These are phyloP conservation scores for Tauraco hartlaubi DNA, from an alignment of 2,797 vertebrate species.

Conservation along the genomic window DNA sequence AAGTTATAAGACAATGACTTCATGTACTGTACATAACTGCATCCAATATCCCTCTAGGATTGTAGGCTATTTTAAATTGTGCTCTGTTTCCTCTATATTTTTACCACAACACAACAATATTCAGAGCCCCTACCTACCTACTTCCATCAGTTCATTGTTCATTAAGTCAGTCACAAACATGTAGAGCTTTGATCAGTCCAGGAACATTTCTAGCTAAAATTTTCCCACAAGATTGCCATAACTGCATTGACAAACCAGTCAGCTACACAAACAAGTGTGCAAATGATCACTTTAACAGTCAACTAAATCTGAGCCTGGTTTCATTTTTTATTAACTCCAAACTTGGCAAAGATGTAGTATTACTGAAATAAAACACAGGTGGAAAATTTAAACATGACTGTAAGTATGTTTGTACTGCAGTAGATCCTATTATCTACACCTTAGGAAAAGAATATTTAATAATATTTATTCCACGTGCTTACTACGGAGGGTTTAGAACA, in stretches of 20 bases:
- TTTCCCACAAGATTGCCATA: not conserved
- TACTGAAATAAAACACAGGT: not conserved
- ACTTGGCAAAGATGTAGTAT: not conserved
- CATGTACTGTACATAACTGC: not conserved
- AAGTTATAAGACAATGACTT: not conserved
- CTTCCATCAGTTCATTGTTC: not conserved
- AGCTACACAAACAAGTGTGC: not conserved
- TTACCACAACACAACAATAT: not conserved
- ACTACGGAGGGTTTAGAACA: not conserved
- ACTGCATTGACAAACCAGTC: not conserved
- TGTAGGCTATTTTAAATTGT: not conserved
- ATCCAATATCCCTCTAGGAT: not conserved
- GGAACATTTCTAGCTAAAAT: not conserved
- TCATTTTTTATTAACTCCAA: not conserved
- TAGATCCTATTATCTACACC: not conserved
- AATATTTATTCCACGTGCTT: not conserved
- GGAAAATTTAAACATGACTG: not conserved
- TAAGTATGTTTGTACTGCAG: not conserved
- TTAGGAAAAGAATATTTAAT: not conserved
- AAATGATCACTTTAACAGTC: not conserved
- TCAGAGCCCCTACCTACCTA: not conserved
- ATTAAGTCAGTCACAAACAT: not conserved
- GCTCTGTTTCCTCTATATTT: not conserved
- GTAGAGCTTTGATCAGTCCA: not conserved
- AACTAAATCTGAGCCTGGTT: not conserved